Percentiles rank a stretch among this genome's conserved stretches.
These are phyloP conservation scores for Calliphora vomitoria DNA, from an alignment of 2,888 invertebrate species.

Conservation along the genomic window DNA sequence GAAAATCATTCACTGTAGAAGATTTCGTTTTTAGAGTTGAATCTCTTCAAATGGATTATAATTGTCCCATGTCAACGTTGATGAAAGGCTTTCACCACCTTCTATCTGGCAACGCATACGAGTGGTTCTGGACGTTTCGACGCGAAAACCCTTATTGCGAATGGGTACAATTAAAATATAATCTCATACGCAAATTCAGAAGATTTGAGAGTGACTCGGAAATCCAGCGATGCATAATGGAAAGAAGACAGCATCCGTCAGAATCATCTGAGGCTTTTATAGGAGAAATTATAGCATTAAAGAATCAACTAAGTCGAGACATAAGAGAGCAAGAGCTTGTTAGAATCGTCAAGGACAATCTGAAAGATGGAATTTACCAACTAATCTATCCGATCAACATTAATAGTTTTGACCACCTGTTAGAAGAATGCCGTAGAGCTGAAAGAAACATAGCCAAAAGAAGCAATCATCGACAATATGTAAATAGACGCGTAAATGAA, in stretches of 20 bases:
- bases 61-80: neutral
- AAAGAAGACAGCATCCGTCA: neutral
- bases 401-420: neutral
- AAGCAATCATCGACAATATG: neutral
- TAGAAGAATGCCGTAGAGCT: neutral
- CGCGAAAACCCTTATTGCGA: neutral
- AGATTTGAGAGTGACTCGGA: neutral
- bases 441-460: neutral
- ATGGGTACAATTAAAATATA: neutral
- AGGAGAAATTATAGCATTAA: neutral
- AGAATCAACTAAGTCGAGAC: neutral
- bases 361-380: neutral
- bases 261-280: neutral
- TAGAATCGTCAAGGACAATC: neutral
- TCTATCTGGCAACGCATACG: neutral
- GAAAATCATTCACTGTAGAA: conserved; percentile 4
- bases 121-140: neutral
- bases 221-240: neutral
- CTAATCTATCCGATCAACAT: neutral
- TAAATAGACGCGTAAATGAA: neutral
- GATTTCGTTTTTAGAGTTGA: conserved; percentile 18
- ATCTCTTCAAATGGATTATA: neutral
- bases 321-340: neutral
- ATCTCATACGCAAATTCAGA: neutral
- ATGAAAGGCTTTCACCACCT: conserved; percentile 35